Percentiles rank a stretch among this genome's conserved stretches.
Evolutionary conservation across 2,888 invertebrate genomes (phyloP).

Genomic region (Lasioglossum morio): DNA sequence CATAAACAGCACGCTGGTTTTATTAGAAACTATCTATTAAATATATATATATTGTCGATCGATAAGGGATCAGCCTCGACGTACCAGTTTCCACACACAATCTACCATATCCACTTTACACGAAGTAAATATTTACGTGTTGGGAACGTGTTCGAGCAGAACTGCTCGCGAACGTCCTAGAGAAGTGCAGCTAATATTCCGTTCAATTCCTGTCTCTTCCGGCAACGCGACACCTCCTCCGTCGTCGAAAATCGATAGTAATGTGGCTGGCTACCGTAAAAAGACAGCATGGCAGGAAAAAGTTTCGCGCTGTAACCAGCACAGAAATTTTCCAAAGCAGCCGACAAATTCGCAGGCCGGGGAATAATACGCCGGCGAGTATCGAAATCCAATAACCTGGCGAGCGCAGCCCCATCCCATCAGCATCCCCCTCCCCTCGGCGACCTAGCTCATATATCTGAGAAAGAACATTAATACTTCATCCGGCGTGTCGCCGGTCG

Average conservation of each 20-base stretch:
- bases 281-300: not conserved
- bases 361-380: conserved; percentile 50
- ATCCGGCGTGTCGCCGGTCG: conserved; percentile 45
- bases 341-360: conserved; percentile 40
- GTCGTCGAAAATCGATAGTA: conserved; percentile 2
- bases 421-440: not conserved
- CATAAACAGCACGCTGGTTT: too few species aligned
- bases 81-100: not conserved
- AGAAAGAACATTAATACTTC: conserved; percentile 60
- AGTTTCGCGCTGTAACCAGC: conserved; percentile 9
- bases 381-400: conserved; percentile 55
- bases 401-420: conserved; percentile 13
- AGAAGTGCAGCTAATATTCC: not conserved
- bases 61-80: too few species aligned
- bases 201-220: not conserved
- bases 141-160: not conserved
- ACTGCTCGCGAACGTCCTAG: not conserved
- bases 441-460: conserved; percentile 43
- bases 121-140: not conserved
- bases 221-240: not conserved
- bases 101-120: not conserved
- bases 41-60: too few species aligned
- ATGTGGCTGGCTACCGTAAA: not conserved
- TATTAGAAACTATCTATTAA: too few species aligned
- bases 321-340: conserved; percentile 42